Evolutionary conservation across 1,140 invertebrate genomes (phyloP).

Genomic region (Leptopilina clavipes): DNA sequence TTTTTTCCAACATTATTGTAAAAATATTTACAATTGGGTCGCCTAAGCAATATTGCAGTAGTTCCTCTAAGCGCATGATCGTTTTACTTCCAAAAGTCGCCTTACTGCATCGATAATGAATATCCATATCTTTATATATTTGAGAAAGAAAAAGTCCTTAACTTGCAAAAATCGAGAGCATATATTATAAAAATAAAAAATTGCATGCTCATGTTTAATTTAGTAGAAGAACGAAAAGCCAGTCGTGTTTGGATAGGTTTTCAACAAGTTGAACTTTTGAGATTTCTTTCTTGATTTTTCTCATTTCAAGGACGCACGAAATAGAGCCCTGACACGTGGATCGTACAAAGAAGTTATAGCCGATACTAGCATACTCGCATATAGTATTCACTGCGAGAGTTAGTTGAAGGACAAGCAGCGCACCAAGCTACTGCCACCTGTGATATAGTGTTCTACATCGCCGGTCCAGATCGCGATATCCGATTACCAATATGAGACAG

Average conservation of each 20-base stretch:
- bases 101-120: too few relatives aligned
- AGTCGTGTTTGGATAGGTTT: not conserved
- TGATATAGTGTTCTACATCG: constrained; percentile 72
- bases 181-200: not conserved
- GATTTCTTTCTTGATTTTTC: constrained; percentile 34
- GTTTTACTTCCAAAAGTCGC: too few relatives aligned
- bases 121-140: too few relatives aligned
- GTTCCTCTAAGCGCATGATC: too few relatives aligned
- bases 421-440: constrained; percentile 66
- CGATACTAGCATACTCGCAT: not conserved
- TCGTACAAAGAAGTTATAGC: not conserved
- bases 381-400: constrained; percentile 53
- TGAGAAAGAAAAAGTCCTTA: too few relatives aligned
- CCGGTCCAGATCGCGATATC: constrained; percentile 67
- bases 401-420: constrained; percentile 46
- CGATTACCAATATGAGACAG: constrained; percentile 67
- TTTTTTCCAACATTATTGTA: too few relatives aligned
- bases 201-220: not conserved
- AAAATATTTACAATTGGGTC: too few relatives aligned
- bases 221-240: not conserved
- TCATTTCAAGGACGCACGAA: constrained; percentile 29
- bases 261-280: not conserved
- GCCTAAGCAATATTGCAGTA: too few relatives aligned
- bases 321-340: constrained; percentile 27
- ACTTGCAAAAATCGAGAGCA: too few relatives aligned